Base-by-base conservation (phyloP, 2,113 vertebrate genomes). In the Oreochromis spilurus region DNA sequence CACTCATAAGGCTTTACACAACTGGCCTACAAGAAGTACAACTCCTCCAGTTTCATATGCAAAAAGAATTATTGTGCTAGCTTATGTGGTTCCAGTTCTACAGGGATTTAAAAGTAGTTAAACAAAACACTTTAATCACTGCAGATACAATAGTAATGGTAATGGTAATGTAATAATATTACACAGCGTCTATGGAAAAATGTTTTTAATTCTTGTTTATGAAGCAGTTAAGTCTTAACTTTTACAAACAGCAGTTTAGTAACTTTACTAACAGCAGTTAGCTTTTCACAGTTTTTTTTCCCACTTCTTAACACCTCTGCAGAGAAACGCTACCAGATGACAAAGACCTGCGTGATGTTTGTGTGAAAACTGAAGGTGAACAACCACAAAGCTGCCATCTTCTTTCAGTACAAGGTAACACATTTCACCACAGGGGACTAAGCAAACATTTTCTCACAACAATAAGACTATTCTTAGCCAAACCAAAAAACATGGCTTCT, bases 321-420 rank as follows among this genome's bases (percentile, higher is more conserved):
- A 24, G 53, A 21, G n/a, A 54, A 21, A 54, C n/a, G 5, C 53
- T 54, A 54, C 24, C 5, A 2, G 53, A 54, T 21, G 53, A 54
- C 10, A 54, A 21, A 54, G 53, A 54, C n/a, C 53, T 54, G n/a
- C 53, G n/a, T 54, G 53, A 11, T 54, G 10, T 54, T 54, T 54
- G 53, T 54, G 53, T 54, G 53, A 54, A 54, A 54, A 54, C 10
- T 6, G 53, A 54, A 24, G 53, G 53, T 6, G 53, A 21, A 24
- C 10, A 54, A 54, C 53, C 10, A 54, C 53, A 54, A 12, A 54
- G 10, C n/a, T 54, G 2, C n/a, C n/a, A 54, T 54, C 1, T 54
- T 54, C 10, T 54, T 0, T 24, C n/a, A 54, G 0, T 54, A 0
- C n/a, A 21, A 54, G 0, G 53, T 54, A 12, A 54, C 52, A 54